Conservation (phyloP, 2,113 vertebrate genomes). For the Anolis sagrei region DNA sequence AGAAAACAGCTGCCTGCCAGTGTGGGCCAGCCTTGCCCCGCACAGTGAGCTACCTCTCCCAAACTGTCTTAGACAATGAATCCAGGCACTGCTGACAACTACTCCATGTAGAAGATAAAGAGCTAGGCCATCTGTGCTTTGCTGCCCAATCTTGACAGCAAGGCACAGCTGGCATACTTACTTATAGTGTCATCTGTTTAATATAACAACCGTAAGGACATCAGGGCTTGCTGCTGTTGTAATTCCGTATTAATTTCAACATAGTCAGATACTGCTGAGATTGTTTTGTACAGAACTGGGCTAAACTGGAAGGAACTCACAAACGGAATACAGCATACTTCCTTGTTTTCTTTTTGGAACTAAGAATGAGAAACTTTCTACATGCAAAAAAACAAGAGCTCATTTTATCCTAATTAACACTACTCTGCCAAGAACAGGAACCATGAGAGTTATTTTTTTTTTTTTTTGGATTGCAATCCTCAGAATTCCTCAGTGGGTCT, state of each 20-base stretch:
- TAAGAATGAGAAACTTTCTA: neutral
- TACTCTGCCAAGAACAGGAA: neutral
- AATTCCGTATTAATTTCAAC: neutral
- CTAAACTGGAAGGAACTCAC: neutral
- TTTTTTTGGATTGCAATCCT: too few species aligned
- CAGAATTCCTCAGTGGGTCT: too few species aligned
- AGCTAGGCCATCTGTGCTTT: too few species aligned
- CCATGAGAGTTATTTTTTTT: too few species aligned
- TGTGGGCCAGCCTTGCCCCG: too few species aligned
- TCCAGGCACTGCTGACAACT: too few species aligned
- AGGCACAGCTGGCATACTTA: too few species aligned
- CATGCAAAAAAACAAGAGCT: neutral
- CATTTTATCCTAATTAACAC: neutral
- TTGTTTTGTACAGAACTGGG: neutral
- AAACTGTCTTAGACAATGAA: too few species aligned
- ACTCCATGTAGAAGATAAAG: too few species aligned
- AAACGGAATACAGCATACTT: neutral
- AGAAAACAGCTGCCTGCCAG: too few species aligned
- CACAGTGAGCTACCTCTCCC: too few species aligned
- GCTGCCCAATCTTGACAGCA: neutral
- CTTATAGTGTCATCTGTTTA: neutral
- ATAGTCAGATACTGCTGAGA: neutral
- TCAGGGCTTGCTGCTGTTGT: neutral
- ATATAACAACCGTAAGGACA: neutral
- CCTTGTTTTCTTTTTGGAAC: neutral